Conservation (phyloP, 2,888 invertebrate genomes). For the Chrysolina americana region DNA sequence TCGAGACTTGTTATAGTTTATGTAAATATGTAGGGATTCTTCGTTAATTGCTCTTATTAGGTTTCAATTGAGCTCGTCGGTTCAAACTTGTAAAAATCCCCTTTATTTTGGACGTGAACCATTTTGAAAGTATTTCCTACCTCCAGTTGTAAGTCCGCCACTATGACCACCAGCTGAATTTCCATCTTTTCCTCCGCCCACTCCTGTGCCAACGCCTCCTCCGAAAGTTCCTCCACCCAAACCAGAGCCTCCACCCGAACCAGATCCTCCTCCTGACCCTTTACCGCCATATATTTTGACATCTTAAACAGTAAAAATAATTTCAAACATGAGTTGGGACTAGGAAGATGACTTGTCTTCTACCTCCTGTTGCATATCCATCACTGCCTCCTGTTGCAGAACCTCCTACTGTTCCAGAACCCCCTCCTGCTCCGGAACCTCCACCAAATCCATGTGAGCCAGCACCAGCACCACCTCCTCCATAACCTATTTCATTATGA, state of each 20-base stretch:
- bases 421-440: slow-evolving; percentile 31
- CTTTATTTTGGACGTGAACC: no score
- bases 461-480: not conserved
- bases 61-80: no score
- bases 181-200: not conserved
- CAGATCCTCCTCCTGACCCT: not conserved
- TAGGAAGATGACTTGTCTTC: not conserved
- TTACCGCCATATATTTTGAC: not conserved
- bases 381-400: slow-evolving; percentile 29
- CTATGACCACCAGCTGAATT: not conserved
- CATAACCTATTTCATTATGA: not conserved
- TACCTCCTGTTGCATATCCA: slow-evolving; percentile 33
- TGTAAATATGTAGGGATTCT: no score
- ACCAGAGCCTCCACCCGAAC: slow-evolving; percentile 26
- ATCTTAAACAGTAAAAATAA: not conserved
- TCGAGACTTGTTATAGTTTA: no score
- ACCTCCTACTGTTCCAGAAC: slow-evolving; percentile 32
- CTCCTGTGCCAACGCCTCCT: not conserved
- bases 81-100: no score
- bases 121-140: no score
- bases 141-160: not conserved
- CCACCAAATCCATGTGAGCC: not conserved
- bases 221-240: not conserved
- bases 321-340: not conserved
- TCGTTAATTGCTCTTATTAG: no score